A percentile compares a stretch with the other conserved stretches of the same genome.
phyloP scores from a whole-genome alignment of 2,797 vertebrate species.

The Premnoplex brunnescens region DNA sequence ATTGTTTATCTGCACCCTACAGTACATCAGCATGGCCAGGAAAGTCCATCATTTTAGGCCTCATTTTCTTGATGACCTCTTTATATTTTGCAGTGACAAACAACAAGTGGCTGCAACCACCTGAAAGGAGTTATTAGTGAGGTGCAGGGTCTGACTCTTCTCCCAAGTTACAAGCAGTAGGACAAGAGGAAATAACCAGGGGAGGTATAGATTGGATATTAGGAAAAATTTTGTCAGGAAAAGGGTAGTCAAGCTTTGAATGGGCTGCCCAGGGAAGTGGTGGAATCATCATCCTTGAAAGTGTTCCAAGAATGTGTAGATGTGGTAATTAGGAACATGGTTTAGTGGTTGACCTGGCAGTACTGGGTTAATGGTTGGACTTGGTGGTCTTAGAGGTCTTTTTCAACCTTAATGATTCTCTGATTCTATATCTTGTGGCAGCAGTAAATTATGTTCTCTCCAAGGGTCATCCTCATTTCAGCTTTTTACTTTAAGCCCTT shows the following conservation, averaged over 20 bases:
- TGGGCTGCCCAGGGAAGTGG: background rate
- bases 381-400: background rate
- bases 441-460: background rate
- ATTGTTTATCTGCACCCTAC: background rate
- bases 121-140: background rate
- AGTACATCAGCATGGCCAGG: background rate
- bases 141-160: background rate
- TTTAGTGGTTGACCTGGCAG: background rate
- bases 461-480: background rate
- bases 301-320: background rate
- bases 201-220: background rate
- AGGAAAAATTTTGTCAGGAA: background rate
- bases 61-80: background rate
- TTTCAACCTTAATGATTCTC: background rate
- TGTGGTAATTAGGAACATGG: background rate
- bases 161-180: background rate
- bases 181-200: background rate
- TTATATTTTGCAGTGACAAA: background rate
- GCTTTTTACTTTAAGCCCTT: background rate
- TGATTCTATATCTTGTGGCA: background rate
- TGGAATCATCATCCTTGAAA: background rate
- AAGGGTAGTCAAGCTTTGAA: background rate
- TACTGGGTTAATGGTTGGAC: background rate
- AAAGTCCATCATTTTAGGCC: background rate
- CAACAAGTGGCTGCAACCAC: background rate